Percentiles rank a stretch among this genome's conserved stretches.
Evolutionary conservation across 2,888 invertebrate genomes (phyloP).

Genomic region (Cryptus armator): DNA sequence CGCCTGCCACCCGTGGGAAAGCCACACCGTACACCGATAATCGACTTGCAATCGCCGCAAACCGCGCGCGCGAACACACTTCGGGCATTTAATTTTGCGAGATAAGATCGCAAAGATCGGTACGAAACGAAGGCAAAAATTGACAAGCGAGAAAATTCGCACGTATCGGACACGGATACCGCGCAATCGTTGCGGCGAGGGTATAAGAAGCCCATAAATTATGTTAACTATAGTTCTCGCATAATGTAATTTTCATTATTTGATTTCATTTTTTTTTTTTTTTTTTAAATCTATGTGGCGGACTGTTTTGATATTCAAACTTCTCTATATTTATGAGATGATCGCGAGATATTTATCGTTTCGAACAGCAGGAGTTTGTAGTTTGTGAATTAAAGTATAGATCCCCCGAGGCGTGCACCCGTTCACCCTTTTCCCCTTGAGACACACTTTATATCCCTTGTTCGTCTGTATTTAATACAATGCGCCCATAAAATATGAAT

Average conservation of each 20-base stretch:
- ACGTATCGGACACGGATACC: constrained; percentile 17
- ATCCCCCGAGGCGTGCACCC: constrained; percentile 11
- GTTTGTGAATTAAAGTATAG: constrained; percentile 47
- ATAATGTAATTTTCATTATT: neutral
- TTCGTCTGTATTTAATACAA: neutral
- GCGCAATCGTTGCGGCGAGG: neutral
- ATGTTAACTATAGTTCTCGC: constrained; percentile 16
- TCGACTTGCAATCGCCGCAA: constrained; percentile 15
- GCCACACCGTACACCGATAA: constrained; percentile 20
- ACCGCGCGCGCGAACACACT: neutral
- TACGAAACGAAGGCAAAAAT: constrained; percentile 15
- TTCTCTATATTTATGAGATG: constrained; percentile 17
- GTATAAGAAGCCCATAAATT: constrained; percentile 6
- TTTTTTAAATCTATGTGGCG: neutral
- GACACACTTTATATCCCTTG: constrained; percentile 1
- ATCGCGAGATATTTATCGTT: constrained; percentile 24
- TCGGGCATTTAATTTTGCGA: constrained; percentile 21
- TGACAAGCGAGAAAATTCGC: constrained; percentile 25
- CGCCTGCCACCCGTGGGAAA: constrained; percentile 32
- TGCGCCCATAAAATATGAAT: constrained; percentile 10
- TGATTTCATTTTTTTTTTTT: neutral
- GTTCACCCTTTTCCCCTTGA: constrained; percentile 43
- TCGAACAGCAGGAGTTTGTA: constrained; percentile 11
- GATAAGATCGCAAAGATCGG: constrained; percentile 22
- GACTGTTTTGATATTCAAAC: constrained; percentile 5